phyloP scores from a whole-genome alignment of 2,113 vertebrate genomes.

The Zosterops pallidus region DNA sequence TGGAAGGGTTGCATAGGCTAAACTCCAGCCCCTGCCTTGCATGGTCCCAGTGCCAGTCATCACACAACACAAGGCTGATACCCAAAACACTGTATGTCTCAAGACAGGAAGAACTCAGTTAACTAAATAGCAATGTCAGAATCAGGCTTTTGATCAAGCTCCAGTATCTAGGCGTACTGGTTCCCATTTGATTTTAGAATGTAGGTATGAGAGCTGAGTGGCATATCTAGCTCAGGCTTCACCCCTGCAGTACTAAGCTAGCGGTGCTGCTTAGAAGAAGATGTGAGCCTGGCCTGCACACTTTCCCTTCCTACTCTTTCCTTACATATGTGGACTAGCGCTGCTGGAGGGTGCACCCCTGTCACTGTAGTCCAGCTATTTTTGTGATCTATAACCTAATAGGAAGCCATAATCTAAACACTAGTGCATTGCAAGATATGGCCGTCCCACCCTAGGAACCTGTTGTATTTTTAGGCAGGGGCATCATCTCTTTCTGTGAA shows the following conservation, averaged over 20 bases:
- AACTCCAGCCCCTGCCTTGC: neutral
- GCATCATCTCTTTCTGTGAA: neutral
- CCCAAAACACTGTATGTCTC: neutral
- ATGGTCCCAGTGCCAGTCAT: neutral
- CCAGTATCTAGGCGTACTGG: rapidly evolving
- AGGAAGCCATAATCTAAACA: neutral
- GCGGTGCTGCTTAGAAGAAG: neutral
- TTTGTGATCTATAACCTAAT: neutral
- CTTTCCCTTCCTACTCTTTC: neutral
- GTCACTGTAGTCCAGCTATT: neutral
- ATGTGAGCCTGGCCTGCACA: neutral
- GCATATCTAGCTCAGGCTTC: too few relatives aligned
- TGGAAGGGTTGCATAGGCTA: neutral
- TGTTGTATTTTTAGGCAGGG: neutral
- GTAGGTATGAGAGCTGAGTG: neutral
- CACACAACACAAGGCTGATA: neutral
- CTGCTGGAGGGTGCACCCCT: neutral
- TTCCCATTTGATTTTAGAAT: neutral
- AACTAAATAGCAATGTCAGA: neutral
- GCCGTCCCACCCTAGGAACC: neutral
- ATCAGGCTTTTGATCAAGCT: neutral
- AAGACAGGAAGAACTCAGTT: neutral
- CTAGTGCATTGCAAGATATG: rapidly evolving
- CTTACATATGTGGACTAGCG: rapidly evolving
- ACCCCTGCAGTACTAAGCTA: neutral